Percentiles rank a stretch among this genome's conserved stretches.
These are phyloP conservation scores for Spisula solida DNA, from an alignment of 2,888 invertebrate genomes.

Conservation along the genomic window DNA sequence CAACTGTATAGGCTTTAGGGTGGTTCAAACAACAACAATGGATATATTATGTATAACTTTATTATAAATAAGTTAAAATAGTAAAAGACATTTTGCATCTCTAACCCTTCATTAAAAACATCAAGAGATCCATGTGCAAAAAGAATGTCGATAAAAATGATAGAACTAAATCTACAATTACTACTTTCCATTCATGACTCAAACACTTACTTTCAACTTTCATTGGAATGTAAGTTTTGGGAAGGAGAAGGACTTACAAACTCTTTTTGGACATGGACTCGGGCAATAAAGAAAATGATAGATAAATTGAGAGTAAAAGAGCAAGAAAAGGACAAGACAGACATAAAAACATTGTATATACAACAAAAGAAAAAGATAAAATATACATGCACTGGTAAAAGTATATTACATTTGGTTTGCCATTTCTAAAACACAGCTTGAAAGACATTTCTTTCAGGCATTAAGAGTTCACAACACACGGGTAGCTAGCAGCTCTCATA, in stretches of 20 bases:
- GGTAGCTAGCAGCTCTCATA: not conserved
- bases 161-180: constrained; percentile 15
- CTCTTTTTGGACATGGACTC: constrained; percentile 52
- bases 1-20: no score
- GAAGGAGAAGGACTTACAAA: constrained; percentile 29
- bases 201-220: not conserved
- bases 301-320: constrained; percentile 42
- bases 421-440: constrained; percentile 45
- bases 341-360: constrained; percentile 50
- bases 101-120: constrained; percentile 46
- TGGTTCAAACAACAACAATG: no score
- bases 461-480: constrained; percentile 4
- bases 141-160: constrained; percentile 12
- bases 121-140: constrained; percentile 54
- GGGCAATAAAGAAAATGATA: constrained; percentile 39
- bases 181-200: constrained; percentile 54
- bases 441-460: constrained; percentile 24
- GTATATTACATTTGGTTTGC: constrained; percentile 52
- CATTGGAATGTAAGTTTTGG: constrained; percentile 43
- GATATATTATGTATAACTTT: constrained; percentile 47
- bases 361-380: constrained; percentile 39
- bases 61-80: constrained; percentile 67
- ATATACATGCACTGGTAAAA: constrained; percentile 62
- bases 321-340: constrained; percentile 31
- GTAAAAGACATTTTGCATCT: constrained; percentile 43